phyloP scores from a whole-genome alignment of 1,140 invertebrate species.

The Camponotus pennsylvanicus region DNA sequence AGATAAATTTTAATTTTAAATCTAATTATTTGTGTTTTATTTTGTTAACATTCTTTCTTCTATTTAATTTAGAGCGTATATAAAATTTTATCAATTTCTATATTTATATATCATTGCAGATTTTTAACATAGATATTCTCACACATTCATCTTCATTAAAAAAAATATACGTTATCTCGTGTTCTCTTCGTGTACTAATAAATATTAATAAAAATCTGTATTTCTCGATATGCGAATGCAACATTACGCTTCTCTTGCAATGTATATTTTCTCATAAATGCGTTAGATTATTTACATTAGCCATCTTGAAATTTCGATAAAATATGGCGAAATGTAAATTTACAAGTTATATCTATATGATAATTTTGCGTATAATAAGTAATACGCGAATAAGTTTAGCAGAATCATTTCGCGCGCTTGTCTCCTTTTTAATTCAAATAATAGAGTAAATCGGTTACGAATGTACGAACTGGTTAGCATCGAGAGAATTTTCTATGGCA shows the following conservation, averaged over 20 bases:
- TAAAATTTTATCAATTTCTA: not conserved
- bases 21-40: not conserved
- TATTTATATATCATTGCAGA: too few species aligned
- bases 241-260: not conserved
- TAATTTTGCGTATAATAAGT: slow-evolving; percentile 8
- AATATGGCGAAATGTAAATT: not conserved
- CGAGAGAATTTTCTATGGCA: slow-evolving; percentile 11
- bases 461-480: slow-evolving; percentile 48
- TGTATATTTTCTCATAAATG: not conserved
- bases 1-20: not conserved
- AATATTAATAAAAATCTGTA: not conserved
- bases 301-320: not conserved
- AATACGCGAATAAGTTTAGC: slow-evolving; percentile 2
- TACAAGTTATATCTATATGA: not conserved
- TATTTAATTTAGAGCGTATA: not conserved
- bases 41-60: not conserved
- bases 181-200: not conserved
- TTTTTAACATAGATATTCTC: not conserved
- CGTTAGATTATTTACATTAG: not conserved
- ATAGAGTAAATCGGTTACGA: slow-evolving; percentile 28
- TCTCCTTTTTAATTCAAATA: slow-evolving; percentile 24
- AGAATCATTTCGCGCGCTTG: slow-evolving; percentile 24
- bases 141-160: not conserved
- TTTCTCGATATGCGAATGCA: not conserved
- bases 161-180: not conserved